A percentile compares a stretch with the other conserved stretches of the same genome.
Conservation (phyloP, 2,888 invertebrate genomes). For the Drosophila melanocephala region DNA sequence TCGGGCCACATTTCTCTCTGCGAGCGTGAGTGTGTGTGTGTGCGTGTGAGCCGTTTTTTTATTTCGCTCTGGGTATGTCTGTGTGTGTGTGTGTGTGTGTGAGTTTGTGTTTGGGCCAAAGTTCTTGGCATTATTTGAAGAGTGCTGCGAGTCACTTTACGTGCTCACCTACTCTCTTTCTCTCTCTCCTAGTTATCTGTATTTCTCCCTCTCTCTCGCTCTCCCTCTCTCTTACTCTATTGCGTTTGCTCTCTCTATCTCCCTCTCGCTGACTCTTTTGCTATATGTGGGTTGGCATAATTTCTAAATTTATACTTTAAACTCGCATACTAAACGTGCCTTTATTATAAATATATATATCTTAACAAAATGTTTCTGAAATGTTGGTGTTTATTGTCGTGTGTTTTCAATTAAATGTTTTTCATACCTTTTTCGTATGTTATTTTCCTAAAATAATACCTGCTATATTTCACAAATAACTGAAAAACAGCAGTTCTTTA, state of each 20-base stretch:
- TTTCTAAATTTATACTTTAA: constrained; percentile 70
- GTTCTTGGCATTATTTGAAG: constrained; percentile 78
- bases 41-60: constrained; percentile 33
- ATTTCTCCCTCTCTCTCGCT: background rate
- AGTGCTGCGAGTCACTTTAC: constrained; percentile 56
- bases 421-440: constrained; percentile 19
- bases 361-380: constrained; percentile 25
- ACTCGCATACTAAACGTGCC: constrained; percentile 26
- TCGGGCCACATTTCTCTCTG: constrained; percentile 66
- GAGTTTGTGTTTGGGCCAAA: constrained; percentile 43
- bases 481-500: constrained; percentile 2
- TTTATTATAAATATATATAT: constrained; percentile 32
- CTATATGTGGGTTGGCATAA: constrained; percentile 64
- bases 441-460: constrained; percentile 3
- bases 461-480: constrained; percentile 5
- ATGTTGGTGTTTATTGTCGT: constrained; percentile 59
- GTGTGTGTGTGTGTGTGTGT: constrained; percentile 26
- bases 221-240: constrained; percentile 12
- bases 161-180: constrained; percentile 63
- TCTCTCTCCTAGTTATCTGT: background rate
- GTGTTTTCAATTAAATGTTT: constrained; percentile 50
- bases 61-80: constrained; percentile 33
- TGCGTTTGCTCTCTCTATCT: constrained; percentile 12
- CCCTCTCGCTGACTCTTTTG: constrained; percentile 10
- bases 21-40: constrained; percentile 33